Evolutionary conservation across 2,113 vertebrate species (phyloP).

Genomic region (Tupaia tana): DNA sequence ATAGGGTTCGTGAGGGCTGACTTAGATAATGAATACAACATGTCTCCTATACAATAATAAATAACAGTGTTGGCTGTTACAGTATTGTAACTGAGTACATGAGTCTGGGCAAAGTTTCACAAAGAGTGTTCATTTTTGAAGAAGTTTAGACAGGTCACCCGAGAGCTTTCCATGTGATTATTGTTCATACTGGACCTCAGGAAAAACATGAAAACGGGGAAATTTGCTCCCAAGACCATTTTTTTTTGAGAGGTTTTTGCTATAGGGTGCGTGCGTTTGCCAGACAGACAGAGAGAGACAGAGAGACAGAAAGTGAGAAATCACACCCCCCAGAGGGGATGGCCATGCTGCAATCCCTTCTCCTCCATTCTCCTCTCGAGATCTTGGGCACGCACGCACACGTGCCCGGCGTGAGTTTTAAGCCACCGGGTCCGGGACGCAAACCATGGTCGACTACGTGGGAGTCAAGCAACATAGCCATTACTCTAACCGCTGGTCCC

Average conservation of each 20-base stretch:
- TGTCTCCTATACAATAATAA: background rate
- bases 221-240: background rate
- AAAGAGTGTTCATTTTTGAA: background rate
- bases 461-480: no score
- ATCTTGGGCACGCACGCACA: no score
- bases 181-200: background rate
- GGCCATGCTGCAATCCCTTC: no score
- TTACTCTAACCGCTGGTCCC: no score
- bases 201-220: background rate
- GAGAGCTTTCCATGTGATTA: background rate
- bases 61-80: background rate
- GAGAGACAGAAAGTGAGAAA: no score
- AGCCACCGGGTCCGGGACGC: no score
- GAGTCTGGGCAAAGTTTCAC: background rate
- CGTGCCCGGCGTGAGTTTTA: no score
- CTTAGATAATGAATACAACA: background rate
- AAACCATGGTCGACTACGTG: no score
- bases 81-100: background rate
- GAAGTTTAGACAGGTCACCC: background rate
- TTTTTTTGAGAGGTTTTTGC: background rate
- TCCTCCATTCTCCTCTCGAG: no score
- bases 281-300: no score
- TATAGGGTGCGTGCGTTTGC: no score
- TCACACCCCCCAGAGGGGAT: no score
- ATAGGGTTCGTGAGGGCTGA: background rate